Conservation (phyloP, 2,113 vertebrate species). For the Plestiodon gilberti region DNA sequence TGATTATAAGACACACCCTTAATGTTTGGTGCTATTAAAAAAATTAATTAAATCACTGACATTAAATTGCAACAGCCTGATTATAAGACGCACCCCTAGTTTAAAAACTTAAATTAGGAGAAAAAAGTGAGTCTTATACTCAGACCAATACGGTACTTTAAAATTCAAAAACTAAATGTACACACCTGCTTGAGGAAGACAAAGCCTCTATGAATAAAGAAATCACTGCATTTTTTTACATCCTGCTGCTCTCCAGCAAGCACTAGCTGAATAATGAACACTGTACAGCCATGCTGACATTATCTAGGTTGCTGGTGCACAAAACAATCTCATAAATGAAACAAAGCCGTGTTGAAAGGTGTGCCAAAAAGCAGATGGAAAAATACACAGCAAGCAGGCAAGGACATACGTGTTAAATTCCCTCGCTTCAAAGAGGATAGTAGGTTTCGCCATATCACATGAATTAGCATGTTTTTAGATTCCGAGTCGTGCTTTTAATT, state of each 20-base stretch:
- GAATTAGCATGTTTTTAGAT: background rate
- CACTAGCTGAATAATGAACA: conserved; percentile 46
- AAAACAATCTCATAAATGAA: conserved; percentile 47
- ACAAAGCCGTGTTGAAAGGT: conserved; percentile 33
- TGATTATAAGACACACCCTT: too few relatives aligned
- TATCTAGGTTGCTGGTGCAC: conserved; percentile 39
- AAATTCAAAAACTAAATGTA: background rate
- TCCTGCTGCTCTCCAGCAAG: conserved; percentile 41
- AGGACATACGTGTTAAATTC: background rate
- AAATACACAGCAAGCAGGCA: background rate
- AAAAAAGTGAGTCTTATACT: too few relatives aligned
- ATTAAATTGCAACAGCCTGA: too few relatives aligned
- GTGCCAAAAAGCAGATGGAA: conserved; percentile 48
- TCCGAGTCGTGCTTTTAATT: background rate
- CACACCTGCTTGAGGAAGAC: conserved; percentile 28
- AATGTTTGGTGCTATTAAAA: too few relatives aligned
- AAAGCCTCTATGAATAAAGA: conserved; percentile 14
- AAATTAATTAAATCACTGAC: too few relatives aligned
- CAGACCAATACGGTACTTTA: background rate
- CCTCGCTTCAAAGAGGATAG: background rate
- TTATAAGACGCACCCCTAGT: too few relatives aligned
- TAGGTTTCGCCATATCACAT: background rate
- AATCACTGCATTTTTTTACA: conserved; percentile 26
- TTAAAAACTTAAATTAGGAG: too few relatives aligned
- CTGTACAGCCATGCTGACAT: conserved; percentile 39